Conservation (phyloP, 2,113 vertebrate genomes). For the Plecturocebus donacophilus region DNA sequence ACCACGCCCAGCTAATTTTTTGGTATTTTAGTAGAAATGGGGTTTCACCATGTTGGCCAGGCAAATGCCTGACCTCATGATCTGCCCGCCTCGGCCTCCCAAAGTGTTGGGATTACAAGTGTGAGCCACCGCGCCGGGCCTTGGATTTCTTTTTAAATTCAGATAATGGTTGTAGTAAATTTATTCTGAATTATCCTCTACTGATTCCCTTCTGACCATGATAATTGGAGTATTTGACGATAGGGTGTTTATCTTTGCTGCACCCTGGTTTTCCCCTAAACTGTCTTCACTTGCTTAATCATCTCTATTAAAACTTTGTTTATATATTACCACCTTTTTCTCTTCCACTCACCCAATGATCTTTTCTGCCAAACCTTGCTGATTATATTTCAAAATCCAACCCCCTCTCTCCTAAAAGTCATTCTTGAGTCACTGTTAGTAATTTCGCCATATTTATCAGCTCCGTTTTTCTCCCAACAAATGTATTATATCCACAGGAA, state of each 20-base stretch:
- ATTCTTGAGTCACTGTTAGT: background rate
- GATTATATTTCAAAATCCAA: background rate
- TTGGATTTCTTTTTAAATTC: background rate
- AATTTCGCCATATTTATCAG: background rate
- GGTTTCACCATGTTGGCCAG: too few species aligned
- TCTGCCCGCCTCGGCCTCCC: too few species aligned
- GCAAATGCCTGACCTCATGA: too few species aligned
- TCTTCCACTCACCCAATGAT: background rate
- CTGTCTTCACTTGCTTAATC: background rate
- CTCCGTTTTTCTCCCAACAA: background rate
- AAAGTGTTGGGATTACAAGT: too few species aligned
- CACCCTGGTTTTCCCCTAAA: background rate
- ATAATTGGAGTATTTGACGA: background rate
- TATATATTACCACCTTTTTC: background rate
- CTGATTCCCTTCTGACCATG: background rate
- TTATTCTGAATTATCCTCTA: background rate
- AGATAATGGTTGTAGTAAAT: background rate
- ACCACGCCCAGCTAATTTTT: too few species aligned
- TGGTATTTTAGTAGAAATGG: too few species aligned
- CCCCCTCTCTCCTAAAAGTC: background rate
- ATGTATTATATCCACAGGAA: background rate
- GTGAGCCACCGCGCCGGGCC: too few species aligned
- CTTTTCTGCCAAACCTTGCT: background rate
- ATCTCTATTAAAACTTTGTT: background rate
- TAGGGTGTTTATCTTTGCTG: background rate